These are phyloP conservation scores for Aldrovandia affinis DNA, from an alignment of 2,797 vertebrate species.

Conservation along the genomic window DNA sequence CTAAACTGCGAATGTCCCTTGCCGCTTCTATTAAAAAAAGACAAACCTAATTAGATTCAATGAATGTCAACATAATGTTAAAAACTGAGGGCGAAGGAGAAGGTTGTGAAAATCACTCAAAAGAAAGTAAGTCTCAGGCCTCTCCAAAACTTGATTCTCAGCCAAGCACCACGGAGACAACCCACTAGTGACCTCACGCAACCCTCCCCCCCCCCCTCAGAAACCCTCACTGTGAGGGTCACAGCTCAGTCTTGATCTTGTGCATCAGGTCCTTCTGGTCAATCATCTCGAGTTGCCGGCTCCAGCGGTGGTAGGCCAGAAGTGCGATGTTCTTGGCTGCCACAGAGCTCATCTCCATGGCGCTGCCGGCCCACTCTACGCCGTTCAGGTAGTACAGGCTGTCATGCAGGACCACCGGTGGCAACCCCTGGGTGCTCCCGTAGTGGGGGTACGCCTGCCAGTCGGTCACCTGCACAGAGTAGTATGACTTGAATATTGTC, in stretches of 20 bases:
- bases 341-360: constrained; percentile 93
- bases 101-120: neutral
- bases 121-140: neutral
- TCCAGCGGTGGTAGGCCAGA: constrained; percentile 93
- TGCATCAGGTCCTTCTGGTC: constrained; percentile 97
- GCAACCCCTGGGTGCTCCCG: constrained; percentile 74
- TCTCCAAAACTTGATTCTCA: too few relatives aligned
- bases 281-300: constrained; percentile 88
- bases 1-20: neutral
- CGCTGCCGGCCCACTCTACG: constrained; percentile 92
- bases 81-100: neutral
- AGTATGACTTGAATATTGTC: constrained; percentile 95
- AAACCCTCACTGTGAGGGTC: constrained; percentile 50
- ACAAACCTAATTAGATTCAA: neutral
- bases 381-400: constrained; percentile 92
- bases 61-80: neutral
- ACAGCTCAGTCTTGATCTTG: constrained; percentile 96
- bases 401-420: constrained; percentile 84
- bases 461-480: constrained; percentile 91
- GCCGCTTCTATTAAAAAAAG: neutral
- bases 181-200: neutral
- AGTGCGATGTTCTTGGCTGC: constrained; percentile 96
- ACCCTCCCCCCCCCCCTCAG: neutral
- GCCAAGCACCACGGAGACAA: neutral
- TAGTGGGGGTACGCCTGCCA: constrained; percentile 89